Percentiles rank a stretch among this genome's conserved stretches.
Evolutionary conservation across 2,888 invertebrate genomes (phyloP).

Genomic region (Metellina segmentata): DNA sequence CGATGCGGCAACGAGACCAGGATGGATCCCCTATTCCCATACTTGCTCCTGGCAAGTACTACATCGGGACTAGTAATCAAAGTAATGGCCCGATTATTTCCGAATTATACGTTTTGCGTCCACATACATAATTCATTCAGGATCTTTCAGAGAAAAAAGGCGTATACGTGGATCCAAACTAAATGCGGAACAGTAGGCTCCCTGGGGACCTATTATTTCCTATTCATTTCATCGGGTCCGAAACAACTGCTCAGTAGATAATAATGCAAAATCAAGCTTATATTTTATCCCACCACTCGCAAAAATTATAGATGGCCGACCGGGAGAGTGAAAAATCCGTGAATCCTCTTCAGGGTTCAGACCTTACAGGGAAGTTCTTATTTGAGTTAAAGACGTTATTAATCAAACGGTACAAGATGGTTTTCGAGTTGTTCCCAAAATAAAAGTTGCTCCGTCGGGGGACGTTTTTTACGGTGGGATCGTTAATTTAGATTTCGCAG

Average conservation of each 20-base stretch:
- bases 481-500: not conserved
- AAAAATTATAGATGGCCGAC: constrained; percentile 48
- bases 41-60: constrained; percentile 47
- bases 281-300: constrained; percentile 45
- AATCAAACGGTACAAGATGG: constrained; percentile 21
- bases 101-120: constrained; percentile 68
- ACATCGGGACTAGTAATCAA: constrained; percentile 71
- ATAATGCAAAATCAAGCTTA: constrained; percentile 60
- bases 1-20: constrained; percentile 28
- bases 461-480: not conserved
- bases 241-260: constrained; percentile 49
- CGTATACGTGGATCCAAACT: constrained; percentile 16
- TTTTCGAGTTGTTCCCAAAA: not conserved
- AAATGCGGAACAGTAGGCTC: constrained; percentile 54
- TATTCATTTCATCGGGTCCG: constrained; percentile 53
- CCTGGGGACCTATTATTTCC: constrained; percentile 58
- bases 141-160: constrained; percentile 48
- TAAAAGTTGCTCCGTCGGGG: not conserved
- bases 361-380: not conserved
- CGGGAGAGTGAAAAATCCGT: constrained; percentile 14
- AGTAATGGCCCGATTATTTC: constrained; percentile 73
- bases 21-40: constrained; percentile 46
- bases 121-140: constrained; percentile 69
- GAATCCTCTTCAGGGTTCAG: constrained; percentile 20
- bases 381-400: constrained; percentile 34